Conservation (phyloP, 2,888 invertebrate genomes). For the Melanophora roralis region DNA sequence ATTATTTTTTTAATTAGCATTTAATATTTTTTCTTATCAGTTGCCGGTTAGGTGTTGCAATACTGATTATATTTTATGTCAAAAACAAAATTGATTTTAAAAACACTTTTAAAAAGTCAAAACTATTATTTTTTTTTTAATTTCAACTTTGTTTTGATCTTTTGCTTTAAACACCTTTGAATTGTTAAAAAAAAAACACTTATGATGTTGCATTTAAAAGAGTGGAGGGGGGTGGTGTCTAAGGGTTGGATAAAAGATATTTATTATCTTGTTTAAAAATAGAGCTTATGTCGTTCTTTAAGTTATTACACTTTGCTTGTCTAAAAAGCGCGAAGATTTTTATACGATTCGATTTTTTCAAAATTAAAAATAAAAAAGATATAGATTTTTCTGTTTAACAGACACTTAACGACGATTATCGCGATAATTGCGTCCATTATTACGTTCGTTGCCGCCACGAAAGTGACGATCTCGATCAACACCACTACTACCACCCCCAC, state of each 20-base stretch:
- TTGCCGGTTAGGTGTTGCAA: conserved; percentile 26
- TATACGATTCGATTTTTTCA: conserved; percentile 52
- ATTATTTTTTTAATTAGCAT: conserved; percentile 28
- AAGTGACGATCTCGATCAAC: conserved; percentile 78
- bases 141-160: conserved; percentile 2
- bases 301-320: conserved; percentile 45
- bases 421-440: conserved; percentile 68
- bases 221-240: conserved; percentile 39
- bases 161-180: conserved; percentile 20
- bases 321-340: conserved; percentile 28
- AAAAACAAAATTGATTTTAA: conserved; percentile 36
- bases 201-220: conserved; percentile 16
- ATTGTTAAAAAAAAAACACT: conserved; percentile 49
- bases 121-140: conserved; percentile 48
- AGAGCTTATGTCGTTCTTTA: conserved; percentile 3
- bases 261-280: background rate
- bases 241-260: background rate
- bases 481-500: conserved; percentile 45
- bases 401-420: conserved; percentile 68
- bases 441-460: conserved; percentile 74
- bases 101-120: conserved; percentile 52
- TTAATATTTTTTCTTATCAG: conserved; percentile 33
- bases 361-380: conserved; percentile 14
- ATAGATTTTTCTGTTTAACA: conserved; percentile 20
- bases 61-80: background rate